Conservation (phyloP, 2,797 vertebrate species). For the Synaphobranchus kaupii region DNA sequence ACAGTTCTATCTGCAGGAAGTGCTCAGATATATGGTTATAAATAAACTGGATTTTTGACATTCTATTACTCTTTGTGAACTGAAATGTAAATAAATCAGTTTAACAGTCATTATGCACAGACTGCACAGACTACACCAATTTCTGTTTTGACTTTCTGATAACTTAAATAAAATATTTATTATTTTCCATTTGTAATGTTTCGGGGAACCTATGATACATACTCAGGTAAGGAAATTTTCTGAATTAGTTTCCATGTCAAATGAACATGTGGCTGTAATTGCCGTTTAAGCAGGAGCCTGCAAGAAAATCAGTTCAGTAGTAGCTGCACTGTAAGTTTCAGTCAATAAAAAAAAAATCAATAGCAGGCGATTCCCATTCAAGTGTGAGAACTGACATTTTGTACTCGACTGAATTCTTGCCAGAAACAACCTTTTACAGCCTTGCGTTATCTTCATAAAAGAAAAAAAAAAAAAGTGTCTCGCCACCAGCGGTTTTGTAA, state of each 20-base stretch:
- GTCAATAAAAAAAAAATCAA: constrained; percentile 22
- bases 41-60: background rate
- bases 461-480: background rate
- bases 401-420: constrained; percentile 2
- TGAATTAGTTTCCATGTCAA: background rate
- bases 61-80: background rate
- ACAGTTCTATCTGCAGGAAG: background rate
- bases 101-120: background rate
- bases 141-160: background rate
- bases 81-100: background rate
- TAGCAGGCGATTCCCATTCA: constrained; percentile 15
- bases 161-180: background rate
- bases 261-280: background rate
- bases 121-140: background rate
- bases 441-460: constrained; percentile 1
- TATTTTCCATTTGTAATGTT: background rate
- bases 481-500: background rate
- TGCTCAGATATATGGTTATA: background rate
- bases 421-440: constrained; percentile 13
- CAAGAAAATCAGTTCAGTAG: background rate
- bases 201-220: background rate
- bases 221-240: background rate
- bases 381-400: constrained; percentile 15
- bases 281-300: background rate
- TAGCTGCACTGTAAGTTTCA: background rate